Evolutionary conservation across 2,113 vertebrate species (phyloP).

Genomic region (Heptranchias perlo): DNA sequence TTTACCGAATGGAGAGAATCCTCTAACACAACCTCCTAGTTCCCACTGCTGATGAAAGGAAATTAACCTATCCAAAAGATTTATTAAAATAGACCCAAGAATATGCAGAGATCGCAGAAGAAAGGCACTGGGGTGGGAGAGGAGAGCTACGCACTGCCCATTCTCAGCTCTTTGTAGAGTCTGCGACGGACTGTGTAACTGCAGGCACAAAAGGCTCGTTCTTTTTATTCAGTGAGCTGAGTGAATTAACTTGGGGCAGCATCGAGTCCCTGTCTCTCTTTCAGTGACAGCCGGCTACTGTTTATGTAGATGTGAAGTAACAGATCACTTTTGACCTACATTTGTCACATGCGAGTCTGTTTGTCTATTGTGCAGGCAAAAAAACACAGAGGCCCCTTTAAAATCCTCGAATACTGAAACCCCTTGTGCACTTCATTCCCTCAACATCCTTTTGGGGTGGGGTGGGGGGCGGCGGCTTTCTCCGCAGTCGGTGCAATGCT

Average conservation of each 20-base stretch:
- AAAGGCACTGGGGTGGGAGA: not conserved
- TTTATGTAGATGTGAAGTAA: slow-evolving; percentile 37
- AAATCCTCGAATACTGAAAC: not conserved
- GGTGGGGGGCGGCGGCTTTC: not conserved
- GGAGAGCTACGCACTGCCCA: not conserved
- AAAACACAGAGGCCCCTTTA: not conserved
- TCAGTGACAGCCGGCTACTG: slow-evolving; percentile 21
- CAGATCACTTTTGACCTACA: slow-evolving; percentile 34
- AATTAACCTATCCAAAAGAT: not conserved
- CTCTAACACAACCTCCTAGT: not conserved
- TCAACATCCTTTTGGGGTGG: not conserved
- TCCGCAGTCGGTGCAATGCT: not conserved
- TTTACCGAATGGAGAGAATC: not conserved
- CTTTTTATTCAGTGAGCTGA: slow-evolving; percentile 34
- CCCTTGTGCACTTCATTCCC: not conserved
- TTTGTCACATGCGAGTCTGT: slow-evolving; percentile 31
- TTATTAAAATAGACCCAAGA: not conserved
- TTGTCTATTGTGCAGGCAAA: not conserved
- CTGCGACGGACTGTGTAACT: not conserved
- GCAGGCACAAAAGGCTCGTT: slow-evolving; percentile 32
- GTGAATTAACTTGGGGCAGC: slow-evolving; percentile 24
- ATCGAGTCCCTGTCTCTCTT: slow-evolving; percentile 27
- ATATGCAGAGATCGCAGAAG: not conserved
- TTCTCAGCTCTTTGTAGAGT: not conserved
- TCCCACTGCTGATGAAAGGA: not conserved